These are phyloP conservation scores for Platypus cylindrus DNA, from an alignment of 2,888 invertebrate genomes.

Conservation along the genomic window DNA sequence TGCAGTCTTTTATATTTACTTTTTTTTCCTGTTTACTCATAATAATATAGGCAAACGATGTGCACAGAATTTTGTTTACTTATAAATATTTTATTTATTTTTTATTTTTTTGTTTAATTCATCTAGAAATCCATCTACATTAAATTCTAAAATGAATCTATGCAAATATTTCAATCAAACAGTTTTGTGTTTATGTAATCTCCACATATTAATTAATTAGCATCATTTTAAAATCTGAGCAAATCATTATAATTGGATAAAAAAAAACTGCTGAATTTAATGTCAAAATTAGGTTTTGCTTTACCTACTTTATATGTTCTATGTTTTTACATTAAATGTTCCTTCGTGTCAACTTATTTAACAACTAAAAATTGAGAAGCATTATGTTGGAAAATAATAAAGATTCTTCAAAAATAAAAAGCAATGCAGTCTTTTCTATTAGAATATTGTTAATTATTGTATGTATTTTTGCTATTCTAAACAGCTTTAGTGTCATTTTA, in stretches of 20 bases:
- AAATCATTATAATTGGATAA: constrained; percentile 12
- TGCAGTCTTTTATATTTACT: constrained; percentile 16
- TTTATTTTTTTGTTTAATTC: too few relatives aligned
- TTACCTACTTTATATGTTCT: constrained; percentile 35
- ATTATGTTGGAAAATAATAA: constrained; percentile 25
- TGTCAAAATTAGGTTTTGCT: constrained; percentile 33
- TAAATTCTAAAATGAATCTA: constrained; percentile 9
- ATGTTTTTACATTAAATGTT: constrained; percentile 37
- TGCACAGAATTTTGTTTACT: constrained; percentile 13
- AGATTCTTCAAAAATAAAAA: constrained; percentile 23
- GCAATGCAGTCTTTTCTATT: constrained; percentile 35
- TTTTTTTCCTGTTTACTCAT: constrained; percentile 7
- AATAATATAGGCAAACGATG: constrained; percentile 12
- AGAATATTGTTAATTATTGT: too few relatives aligned
- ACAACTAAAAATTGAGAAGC: constrained; percentile 23
- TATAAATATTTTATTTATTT: too few relatives aligned
- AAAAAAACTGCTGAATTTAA: constrained; percentile 18
- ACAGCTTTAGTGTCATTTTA: constrained; percentile 25
- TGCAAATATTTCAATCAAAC: constrained; percentile 4
- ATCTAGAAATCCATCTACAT: too few relatives aligned
- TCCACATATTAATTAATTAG: constrained; percentile 13
- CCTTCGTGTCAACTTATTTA: constrained; percentile 37
- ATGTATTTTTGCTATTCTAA: constrained; percentile 26
- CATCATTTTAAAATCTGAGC: constrained; percentile 11
- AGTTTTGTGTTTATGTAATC: constrained; percentile 23